Base-by-base conservation (phyloP, 2,113 vertebrate genomes). In the Actenoides hombroni region DNA sequence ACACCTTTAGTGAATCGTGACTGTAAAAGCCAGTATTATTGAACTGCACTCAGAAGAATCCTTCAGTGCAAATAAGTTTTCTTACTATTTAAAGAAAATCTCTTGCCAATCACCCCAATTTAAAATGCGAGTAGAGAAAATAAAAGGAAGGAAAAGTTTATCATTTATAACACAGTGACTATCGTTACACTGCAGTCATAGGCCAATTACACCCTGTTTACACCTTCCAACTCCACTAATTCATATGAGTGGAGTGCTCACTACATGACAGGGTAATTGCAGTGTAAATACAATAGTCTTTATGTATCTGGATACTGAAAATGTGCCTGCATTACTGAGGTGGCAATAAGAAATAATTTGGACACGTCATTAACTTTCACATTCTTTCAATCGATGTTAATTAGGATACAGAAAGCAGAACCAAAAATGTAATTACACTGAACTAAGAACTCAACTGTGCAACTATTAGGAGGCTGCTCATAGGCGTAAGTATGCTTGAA, bases 321-420 rank as follows among this genome's bases (percentile, higher is more conserved):
- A 93, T 71, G 53, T 2, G 2, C 18, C 33, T 2, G 16, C 44
- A 83, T 78, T 94, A 96, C 88, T 80, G 73, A 93, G 92, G 90
- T 82, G 42, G 88, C 90, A 95, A 81, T 92, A 90, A 65, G 64
- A 96, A 92, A 90, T 96, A 86, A 94, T 94, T 92, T 96, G 94
- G 80, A 95, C 12, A 16, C 81, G 76, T 92, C 80, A 90, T 95
- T 96, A 96, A 94, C 80, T 80, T 84, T 92, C 94, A 78, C 67
- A 75, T 93, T 93, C 88, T 90, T 71, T 77, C 88, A 95, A 96
- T 94, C 76, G 23, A 64, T 88, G 75, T 76, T 94, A 96, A 97
- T 94, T 93, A 95, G 73, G 68, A 96, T 68, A 92, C 17, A 93
- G 93, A 92, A 92, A 90, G 76, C 88, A 90, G 86, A 96, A 95